Evolutionary conservation across 2,888 invertebrate species (phyloP).

Genomic region (Protodeltote pygarga): DNA sequence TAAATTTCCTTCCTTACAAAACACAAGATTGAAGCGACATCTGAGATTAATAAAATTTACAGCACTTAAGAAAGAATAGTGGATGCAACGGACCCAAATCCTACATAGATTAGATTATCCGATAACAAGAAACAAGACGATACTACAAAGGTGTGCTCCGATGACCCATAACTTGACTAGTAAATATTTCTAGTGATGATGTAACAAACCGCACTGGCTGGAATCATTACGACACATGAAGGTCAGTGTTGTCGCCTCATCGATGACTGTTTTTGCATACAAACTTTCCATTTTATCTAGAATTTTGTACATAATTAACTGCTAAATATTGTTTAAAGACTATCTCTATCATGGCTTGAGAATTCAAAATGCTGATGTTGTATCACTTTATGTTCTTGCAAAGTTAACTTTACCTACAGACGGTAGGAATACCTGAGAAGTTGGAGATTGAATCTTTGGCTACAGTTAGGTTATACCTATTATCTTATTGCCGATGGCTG

Average conservation of each 20-base stretch:
- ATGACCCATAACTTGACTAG: slow-evolving; percentile 57
- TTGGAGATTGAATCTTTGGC: too few species aligned
- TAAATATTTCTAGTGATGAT: slow-evolving; percentile 71
- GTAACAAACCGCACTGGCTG: slow-evolving; percentile 57
- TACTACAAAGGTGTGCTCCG: slow-evolving; percentile 37
- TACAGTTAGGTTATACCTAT: too few species aligned
- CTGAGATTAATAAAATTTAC: slow-evolving; percentile 28
- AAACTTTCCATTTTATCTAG: slow-evolving; percentile 21
- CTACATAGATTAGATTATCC: slow-evolving; percentile 50
- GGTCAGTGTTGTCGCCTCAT: slow-evolving; percentile 42
- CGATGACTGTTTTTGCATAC: slow-evolving; percentile 19
- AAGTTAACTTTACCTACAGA: too few species aligned
- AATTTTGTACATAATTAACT: not conserved
- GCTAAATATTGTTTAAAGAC: too few species aligned
- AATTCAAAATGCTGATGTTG: too few species aligned
- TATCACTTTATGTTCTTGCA: too few species aligned
- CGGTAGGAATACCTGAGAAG: too few species aligned
- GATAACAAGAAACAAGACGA: slow-evolving; percentile 18
- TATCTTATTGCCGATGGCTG: too few species aligned
- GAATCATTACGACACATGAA: slow-evolving; percentile 59
- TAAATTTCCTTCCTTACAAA: slow-evolving; percentile 15
- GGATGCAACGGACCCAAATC: slow-evolving; percentile 48
- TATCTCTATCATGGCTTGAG: too few species aligned
- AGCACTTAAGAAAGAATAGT: slow-evolving; percentile 39
- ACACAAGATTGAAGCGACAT: not conserved